Conservation (phyloP, 2,888 invertebrate species). For the Galerucella pusilla region DNA sequence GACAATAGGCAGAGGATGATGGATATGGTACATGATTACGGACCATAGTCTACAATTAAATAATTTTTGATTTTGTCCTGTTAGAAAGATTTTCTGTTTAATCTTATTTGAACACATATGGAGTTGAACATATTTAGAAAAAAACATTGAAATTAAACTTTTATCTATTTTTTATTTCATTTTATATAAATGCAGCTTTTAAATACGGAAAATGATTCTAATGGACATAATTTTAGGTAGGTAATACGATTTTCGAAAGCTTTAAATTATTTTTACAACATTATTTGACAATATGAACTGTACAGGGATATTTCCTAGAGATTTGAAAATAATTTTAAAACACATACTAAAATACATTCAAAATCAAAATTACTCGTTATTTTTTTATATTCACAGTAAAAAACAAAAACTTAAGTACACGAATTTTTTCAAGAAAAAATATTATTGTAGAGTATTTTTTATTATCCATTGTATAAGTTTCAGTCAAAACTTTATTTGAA, state of each 20-base stretch:
- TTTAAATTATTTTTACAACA: slow-evolving; percentile 25
- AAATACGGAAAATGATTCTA: not conserved
- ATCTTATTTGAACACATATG: not conserved
- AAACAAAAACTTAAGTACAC: too few relatives aligned
- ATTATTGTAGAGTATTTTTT: not conserved
- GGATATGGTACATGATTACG: slow-evolving; percentile 65
- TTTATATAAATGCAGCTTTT: not conserved
- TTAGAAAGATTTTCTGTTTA: slow-evolving; percentile 11
- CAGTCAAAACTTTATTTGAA: not conserved
- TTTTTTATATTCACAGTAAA: not conserved
- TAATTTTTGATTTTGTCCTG: slow-evolving; percentile 31
- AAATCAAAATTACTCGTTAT: too few relatives aligned
- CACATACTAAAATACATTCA: too few relatives aligned
- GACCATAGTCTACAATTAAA: slow-evolving; percentile 58
- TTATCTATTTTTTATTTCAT: slow-evolving; percentile 2
- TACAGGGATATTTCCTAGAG: not conserved
- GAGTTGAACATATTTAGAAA: too few relatives aligned
- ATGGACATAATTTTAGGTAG: slow-evolving; percentile 23
- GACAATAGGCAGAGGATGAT: slow-evolving; percentile 63
- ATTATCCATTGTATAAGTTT: not conserved
- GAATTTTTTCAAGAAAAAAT: not conserved
- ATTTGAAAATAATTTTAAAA: too few relatives aligned
- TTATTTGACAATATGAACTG: slow-evolving; percentile 12
- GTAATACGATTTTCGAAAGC: slow-evolving; percentile 31
- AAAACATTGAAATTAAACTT: not conserved